Evolutionary conservation across 2,797 vertebrate species (phyloP), one percentile per base, ranked within the genome.

Genomic region (Petrocephalus schoutedeni): DNA sequence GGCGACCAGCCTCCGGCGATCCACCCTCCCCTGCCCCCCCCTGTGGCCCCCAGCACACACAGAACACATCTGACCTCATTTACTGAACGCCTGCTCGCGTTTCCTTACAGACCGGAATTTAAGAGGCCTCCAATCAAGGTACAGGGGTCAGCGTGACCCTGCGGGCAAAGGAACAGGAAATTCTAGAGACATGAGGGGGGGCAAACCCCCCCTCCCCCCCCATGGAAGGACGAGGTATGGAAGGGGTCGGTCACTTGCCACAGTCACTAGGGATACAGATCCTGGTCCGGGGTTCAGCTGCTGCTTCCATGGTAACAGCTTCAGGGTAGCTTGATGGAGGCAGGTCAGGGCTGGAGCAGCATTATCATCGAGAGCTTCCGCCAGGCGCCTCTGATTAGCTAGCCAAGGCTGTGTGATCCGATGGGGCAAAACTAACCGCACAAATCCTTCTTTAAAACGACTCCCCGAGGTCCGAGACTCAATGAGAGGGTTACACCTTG

Each of bases 31-130:
- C 21, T 5, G 53, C 32, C 16, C 36, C 85, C 36, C 85, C 57
- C 54, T 28, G 14, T 0, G 2, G 5, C 36, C 21, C 56, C 85
- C 16, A 41, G 2, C 28, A 45, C n/a, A 16, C 85, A 54, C n/a
- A 36, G 7, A 14, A 64, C 71, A 10, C 9, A 57, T 57, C 54
- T 57, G 54, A 57, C 54, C 54, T 57, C 54, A 77, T 77, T 45
- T n/a, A 45, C 36, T 77, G 36, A 14, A 45, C 14, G 64, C 64
- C 64, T 71, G 51, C 23, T 84, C 21, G 1, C 51, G 21, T 54
- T 85, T 57, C 83, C 51, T 36, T 28, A 85, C 83, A 85, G 51
- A 53, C 54, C 54, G 23, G 83, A 85, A 85, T 36, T 85, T 5
- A 36, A 12, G 23, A 57, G 83, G 23, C 49, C 83, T 21, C 45